Evolutionary conservation across 2,888 invertebrate genomes (phyloP), one percentile per base, ranked within the genome.

Genomic region (Euproctis similis): DNA sequence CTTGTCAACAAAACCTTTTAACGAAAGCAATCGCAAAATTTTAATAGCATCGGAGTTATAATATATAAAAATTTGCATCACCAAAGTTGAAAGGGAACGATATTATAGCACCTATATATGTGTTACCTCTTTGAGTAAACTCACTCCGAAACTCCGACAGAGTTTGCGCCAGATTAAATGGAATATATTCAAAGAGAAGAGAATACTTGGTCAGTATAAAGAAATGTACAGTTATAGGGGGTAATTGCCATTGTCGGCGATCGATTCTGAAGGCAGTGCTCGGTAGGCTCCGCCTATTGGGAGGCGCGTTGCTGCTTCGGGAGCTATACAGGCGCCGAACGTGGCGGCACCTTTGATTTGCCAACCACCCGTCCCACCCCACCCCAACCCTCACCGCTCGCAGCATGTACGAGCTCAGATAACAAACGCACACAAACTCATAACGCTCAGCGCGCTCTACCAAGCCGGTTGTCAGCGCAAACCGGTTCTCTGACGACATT

Each of bases 1-100:
- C 72, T 75, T 80, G 78, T 69, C 74, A 75, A 73, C 80, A 59
- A 77, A 82, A 85, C 72, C 62, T 71, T 82, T 77, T 85, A 78
- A 82, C 69, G 57, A 67, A 63, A 69, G 71, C 82, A 77, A 76
- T 80, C 62, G 64, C 67, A 72, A 70, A 68, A 65, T n/a, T n/a
- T 57, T 78, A 77, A 76, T 78, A 72, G 69, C 74, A 65, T 59
- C 70, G 69, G 64, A 53, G 76, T 77, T 76, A 71, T 78, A n/a
- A n/a, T n/a, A n/a, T n/a, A n/a, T 77, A 70, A 78, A 80, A 80
- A 75, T 75, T 77, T 76, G 76, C 75, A 77, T 77, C 57, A 49
- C 53, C 57, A 31, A 45, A 44, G 43, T 55, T 43, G 51, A 59
- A 53, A 52, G 42, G 42, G 60, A 74, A 69, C 54, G 61, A 33